Base-by-base conservation (phyloP, 92 coral and sea anemone genomes). In the Diadumene lineata region DNA sequence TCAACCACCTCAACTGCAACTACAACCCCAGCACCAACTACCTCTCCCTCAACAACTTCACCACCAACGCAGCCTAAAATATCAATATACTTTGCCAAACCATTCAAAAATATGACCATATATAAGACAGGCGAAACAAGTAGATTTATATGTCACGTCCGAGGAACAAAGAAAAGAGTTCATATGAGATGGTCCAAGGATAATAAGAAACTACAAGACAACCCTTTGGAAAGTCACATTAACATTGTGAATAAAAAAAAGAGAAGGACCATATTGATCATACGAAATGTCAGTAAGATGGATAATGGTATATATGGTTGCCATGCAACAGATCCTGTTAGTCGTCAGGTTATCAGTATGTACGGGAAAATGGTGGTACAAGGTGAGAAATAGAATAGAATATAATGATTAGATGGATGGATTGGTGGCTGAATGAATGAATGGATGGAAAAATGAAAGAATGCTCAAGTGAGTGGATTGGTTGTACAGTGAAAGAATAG, bases 231-330 rank as follows among this genome's bases (percentile, higher is more conserved):
- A 22, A 61, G 68, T 2, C 78, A 73, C 34, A 66, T 66, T 34
- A 38, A 53, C 10, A 76, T 76, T 31, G 9, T n/a, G 7, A 64
- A 56, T 10, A 67, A 27, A 18, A 29, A 72, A 38, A 79, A 34
- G 18, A 78, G 68, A 63, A 90, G 71, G 60, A 79, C 96, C 58
- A 27, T 43, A 9, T 73, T 91, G 53, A 25, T 38, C 32, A 25
- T 91, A 25, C 60, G 31, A 23, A 73, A 79, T 28, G 72, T 80
- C 68, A 60, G 70, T 3, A 50, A 29, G 60, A 56, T 16, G 34
- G 93, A 90, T 69, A 66, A 51, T 44, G 96, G 96, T 31, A 75
- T 51, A 64, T 90, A 90, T 60, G 83, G 80, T 32, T 91, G 97
- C 69, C 66, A 56, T 60, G 97, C 81, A 3, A 64, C 56, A 6